A percentile compares a stretch with the other conserved stretches of the same genome.
Conservation (phyloP, 2,888 invertebrate genomes). For the Crematogaster levior region DNA sequence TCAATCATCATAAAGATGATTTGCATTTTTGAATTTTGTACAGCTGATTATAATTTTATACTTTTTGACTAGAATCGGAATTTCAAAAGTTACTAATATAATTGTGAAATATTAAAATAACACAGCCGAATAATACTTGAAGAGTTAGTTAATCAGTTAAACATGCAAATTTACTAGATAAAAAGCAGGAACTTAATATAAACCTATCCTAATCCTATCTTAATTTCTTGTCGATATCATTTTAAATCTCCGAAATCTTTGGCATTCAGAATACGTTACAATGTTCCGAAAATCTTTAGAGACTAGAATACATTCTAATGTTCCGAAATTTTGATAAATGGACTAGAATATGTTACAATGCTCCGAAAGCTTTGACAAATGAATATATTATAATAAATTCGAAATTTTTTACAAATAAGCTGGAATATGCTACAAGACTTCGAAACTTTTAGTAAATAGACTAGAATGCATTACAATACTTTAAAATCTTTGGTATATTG, state of each 20-base stretch:
- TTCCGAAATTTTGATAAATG: not conserved
- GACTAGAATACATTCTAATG: not conserved
- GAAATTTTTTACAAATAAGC: not conserved
- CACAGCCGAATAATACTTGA: constrained; percentile 76
- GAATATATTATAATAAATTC: too few relatives aligned
- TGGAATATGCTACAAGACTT: not conserved
- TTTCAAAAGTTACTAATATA: constrained; percentile 4
- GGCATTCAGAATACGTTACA: not conserved
- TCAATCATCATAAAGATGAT: too few relatives aligned
- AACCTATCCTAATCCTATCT: not conserved
- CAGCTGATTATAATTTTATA: not conserved
- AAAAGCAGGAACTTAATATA: not conserved
- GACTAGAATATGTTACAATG: too few relatives aligned
- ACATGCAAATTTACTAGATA: not conserved
- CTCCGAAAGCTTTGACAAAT: too few relatives aligned
- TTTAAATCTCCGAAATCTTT: not conserved
- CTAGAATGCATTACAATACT: not conserved
- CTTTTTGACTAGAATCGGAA: constrained; percentile 8
- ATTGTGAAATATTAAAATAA: constrained; percentile 53
- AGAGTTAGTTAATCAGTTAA: constrained; percentile 7
- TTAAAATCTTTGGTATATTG: not conserved
- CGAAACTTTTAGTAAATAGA: not conserved
- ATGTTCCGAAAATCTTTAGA: not conserved
- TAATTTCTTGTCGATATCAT: not conserved
- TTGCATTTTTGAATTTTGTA: not conserved